These are phyloP conservation scores for Lithophane semibrunnea DNA, from an alignment of 2,888 invertebrate species.

Conservation along the genomic window DNA sequence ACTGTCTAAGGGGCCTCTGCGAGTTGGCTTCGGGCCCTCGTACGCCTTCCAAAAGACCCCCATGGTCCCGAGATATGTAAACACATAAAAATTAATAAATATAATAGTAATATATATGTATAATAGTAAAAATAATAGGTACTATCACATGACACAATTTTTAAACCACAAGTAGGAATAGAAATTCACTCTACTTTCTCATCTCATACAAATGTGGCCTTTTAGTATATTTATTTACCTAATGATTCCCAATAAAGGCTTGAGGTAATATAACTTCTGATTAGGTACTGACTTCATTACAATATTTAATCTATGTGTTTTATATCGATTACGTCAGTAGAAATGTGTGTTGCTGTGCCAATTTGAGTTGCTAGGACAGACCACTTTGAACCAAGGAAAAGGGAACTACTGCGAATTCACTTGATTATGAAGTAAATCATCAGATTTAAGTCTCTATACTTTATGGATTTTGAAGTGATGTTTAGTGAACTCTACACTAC, in stretches of 20 bases:
- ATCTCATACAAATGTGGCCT: too few species aligned
- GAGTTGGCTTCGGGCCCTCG: too few species aligned
- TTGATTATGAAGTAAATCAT: background rate
- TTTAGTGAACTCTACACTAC: background rate
- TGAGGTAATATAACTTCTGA: background rate
- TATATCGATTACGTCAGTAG: background rate
- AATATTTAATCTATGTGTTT: background rate
- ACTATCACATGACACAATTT: background rate
- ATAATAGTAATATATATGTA: too few species aligned
- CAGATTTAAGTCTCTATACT: background rate
- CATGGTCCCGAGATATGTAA: too few species aligned
- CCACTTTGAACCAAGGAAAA: background rate
- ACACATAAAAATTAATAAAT: too few species aligned
- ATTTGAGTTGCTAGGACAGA: background rate
- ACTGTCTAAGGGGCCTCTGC: too few species aligned
- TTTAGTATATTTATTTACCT: background rate
- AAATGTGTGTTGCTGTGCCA: background rate
- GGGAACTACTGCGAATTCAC: background rate
- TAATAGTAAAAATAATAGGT: too few species aligned
- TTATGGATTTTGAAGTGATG: background rate
- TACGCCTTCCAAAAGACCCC: too few species aligned
- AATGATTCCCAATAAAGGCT: background rate
- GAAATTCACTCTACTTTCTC: background rate
- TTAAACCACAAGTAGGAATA: background rate
- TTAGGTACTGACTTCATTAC: background rate